phyloP scores from a whole-genome alignment of 2,888 invertebrate genomes.

The Xanthia togata region DNA sequence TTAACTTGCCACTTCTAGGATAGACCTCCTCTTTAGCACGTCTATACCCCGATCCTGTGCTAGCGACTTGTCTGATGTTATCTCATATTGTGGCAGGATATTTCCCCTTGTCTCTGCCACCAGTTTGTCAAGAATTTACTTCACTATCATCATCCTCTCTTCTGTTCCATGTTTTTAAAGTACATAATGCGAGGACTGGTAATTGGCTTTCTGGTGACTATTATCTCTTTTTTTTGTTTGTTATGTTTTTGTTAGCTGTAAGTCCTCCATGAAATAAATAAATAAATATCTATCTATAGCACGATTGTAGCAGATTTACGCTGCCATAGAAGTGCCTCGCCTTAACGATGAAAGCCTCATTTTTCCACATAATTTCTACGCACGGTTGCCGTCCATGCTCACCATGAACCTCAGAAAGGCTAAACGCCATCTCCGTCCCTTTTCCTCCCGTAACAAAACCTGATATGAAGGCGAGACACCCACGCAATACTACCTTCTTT shows the following conservation, averaged over 20 bases:
- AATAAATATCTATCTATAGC: too few relatives aligned
- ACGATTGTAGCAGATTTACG: not conserved
- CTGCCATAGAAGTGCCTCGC: constrained; percentile 62
- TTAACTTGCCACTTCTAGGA: not conserved
- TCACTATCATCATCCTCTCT: not conserved
- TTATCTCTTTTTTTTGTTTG: too few relatives aligned
- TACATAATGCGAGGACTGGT: too few relatives aligned
- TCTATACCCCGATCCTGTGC: too few relatives aligned
- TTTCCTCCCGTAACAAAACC: constrained; percentile 69
- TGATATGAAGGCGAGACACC: constrained; percentile 75
- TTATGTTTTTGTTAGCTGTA: too few relatives aligned
- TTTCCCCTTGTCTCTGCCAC: not conserved
- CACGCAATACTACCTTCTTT: constrained; percentile 77
- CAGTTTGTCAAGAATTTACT: not conserved
- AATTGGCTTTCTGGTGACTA: too few relatives aligned
- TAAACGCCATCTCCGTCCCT: constrained; percentile 73
- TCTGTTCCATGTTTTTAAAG: not conserved
- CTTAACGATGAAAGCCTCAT: constrained; percentile 87
- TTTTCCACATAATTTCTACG: constrained; percentile 84
- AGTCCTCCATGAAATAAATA: too few relatives aligned
- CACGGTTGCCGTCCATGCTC: constrained; percentile 80
- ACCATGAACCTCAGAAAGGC: constrained; percentile 82
- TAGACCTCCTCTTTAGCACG: not conserved
- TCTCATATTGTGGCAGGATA: not conserved
- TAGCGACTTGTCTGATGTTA: not conserved